phyloP scores from a whole-genome alignment of 1,140 invertebrate species.

The Protaetia brevitarsis region DNA sequence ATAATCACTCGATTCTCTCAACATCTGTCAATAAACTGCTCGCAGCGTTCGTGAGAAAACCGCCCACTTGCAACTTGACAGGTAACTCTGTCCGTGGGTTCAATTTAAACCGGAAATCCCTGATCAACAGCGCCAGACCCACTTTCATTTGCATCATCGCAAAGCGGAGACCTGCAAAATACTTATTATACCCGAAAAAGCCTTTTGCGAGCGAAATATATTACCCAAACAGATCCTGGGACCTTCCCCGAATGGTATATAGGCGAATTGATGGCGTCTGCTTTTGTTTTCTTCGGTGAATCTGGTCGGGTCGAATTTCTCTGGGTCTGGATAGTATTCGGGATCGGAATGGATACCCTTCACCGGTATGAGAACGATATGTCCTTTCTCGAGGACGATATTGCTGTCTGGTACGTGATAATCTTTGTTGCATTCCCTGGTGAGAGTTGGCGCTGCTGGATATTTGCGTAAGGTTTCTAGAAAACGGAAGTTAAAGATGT shows the following conservation, averaged over 20 bases:
- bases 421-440: constrained; percentile 5
- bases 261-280: constrained; percentile 6
- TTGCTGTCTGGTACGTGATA: neutral
- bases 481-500: neutral
- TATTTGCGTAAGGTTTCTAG: constrained; percentile 21
- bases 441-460: neutral
- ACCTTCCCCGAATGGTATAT: constrained; percentile 19
- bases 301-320: constrained; percentile 5
- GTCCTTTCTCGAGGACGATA: neutral
- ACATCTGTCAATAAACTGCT: neutral
- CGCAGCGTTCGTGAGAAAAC: neutral
- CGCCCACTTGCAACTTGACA: neutral
- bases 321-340: constrained; percentile 12
- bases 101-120: constrained; percentile 41
- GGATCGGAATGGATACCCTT: neutral
- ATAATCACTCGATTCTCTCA: neutral
- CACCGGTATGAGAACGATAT: neutral
- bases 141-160: constrained; percentile 51
- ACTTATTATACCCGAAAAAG: neutral
- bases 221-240: constrained; percentile 18
- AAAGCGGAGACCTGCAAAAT: constrained; percentile 39
- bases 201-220: neutral
- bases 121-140: constrained; percentile 48
- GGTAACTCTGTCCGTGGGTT: neutral
- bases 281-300: constrained; percentile 8